Percentiles rank a stretch among this genome's conserved stretches.
Conservation (phyloP, 23 tunicate genomes). For the Ciona savignyi region DNA sequence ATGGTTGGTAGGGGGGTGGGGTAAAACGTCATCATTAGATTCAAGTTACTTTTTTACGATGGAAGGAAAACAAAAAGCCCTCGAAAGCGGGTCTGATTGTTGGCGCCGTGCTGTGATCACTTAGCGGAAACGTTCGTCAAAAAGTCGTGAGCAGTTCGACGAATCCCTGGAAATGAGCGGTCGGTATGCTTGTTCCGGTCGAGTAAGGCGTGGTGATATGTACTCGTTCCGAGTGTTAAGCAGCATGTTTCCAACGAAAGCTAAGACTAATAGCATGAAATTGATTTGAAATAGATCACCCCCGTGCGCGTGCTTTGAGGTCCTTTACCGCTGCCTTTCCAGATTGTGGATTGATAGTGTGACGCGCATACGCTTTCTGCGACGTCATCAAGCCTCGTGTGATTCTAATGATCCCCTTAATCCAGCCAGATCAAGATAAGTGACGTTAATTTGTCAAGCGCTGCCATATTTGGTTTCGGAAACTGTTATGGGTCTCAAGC, state of each 20-base stretch:
- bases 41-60: background rate
- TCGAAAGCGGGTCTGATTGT: background rate
- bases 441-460: background rate
- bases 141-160: background rate
- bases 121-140: background rate
- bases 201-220: background rate
- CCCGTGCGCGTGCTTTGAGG: background rate
- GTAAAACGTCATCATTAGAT: background rate
- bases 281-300: background rate
- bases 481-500: background rate
- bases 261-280: background rate
- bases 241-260: background rate
- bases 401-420: slow-evolving; percentile 1
- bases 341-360: background rate
- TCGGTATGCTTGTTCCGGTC: background rate
- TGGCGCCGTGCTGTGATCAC: slow-evolving; percentile 2
- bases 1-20: background rate
- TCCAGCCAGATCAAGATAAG: background rate
- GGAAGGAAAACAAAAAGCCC: background rate
- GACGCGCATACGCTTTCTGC: background rate
- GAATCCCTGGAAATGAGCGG: background rate
- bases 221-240: background rate
- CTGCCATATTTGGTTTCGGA: background rate
- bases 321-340: background rate
- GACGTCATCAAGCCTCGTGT: background rate